phyloP scores from a whole-genome alignment of 2,888 invertebrate genomes.

The Drosophila colorata region DNA sequence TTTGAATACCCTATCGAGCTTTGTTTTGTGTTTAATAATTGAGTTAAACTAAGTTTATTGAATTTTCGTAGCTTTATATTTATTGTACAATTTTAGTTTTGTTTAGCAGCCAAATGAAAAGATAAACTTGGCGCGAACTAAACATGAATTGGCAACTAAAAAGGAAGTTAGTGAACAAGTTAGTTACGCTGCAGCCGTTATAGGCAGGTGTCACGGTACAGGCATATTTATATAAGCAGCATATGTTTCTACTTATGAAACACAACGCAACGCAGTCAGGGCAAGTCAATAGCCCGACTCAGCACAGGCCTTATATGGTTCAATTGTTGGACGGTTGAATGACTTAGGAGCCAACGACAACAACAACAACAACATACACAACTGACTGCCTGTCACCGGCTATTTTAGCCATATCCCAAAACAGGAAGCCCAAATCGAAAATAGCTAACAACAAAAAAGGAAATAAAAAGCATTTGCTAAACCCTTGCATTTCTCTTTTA shows the following conservation, averaged over 20 bases:
- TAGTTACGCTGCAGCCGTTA: neutral
- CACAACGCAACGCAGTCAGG: conserved; percentile 1
- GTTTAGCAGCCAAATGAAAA: no score
- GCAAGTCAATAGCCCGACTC: conserved; percentile 38
- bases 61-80: no score
- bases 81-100: no score
- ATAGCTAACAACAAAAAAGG: conserved; percentile 7
- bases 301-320: conserved; percentile 29
- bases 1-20: no score
- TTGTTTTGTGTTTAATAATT: no score
- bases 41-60: no score
- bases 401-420: conserved; percentile 38
- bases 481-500: conserved; percentile 17
- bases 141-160: no score
- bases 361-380: neutral
- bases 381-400: conserved; percentile 32
- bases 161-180: no score
- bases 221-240: conserved; percentile 11
- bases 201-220: conserved; percentile 31
- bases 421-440: conserved; percentile 33
- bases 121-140: no score
- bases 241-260: conserved; percentile 28
- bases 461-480: neutral
- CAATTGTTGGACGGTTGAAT: conserved; percentile 49
- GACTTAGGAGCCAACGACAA: conserved; percentile 25